These are phyloP conservation scores for Coecobrya sp. DNA, from an alignment of 2,888 invertebrate genomes.

Conservation along the genomic window DNA sequence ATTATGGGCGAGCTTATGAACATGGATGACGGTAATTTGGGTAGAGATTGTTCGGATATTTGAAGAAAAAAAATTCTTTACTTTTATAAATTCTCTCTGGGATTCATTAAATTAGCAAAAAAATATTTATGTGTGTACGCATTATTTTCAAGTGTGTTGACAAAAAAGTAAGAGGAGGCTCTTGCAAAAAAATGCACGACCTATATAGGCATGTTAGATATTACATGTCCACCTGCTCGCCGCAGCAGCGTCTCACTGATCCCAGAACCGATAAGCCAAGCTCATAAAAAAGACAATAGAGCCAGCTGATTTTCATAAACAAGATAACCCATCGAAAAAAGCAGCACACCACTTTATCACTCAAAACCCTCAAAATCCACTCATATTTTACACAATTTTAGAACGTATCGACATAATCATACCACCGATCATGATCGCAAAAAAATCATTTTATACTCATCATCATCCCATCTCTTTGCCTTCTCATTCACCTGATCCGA, in stretches of 20 bases:
- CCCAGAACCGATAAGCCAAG: background rate
- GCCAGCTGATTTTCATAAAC: background rate
- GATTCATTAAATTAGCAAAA: no score
- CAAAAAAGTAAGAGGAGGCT: background rate
- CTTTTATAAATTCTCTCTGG: no score
- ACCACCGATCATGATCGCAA: conserved; percentile 50
- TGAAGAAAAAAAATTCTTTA: no score
- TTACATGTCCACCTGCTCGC: conserved; percentile 1
- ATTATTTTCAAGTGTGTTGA: no score
- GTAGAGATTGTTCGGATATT: no score
- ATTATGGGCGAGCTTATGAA: background rate
- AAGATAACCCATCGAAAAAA: background rate
- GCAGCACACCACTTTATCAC: conserved; percentile 37
- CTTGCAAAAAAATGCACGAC: background rate
- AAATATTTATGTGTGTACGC: no score
- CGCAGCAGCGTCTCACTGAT: background rate
- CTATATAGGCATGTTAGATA: background rate
- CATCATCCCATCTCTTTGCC: conserved; percentile 46
- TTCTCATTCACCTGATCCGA: conserved; percentile 34
- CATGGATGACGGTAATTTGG: no score
- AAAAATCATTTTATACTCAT: conserved; percentile 55
- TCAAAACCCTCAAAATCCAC: conserved; percentile 6
- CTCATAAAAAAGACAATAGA: background rate
- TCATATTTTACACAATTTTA: conserved; percentile 68
- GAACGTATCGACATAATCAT: conserved; percentile 72